phyloP scores from a whole-genome alignment of 2,797 vertebrate species.

The Cossypha caffra region DNA sequence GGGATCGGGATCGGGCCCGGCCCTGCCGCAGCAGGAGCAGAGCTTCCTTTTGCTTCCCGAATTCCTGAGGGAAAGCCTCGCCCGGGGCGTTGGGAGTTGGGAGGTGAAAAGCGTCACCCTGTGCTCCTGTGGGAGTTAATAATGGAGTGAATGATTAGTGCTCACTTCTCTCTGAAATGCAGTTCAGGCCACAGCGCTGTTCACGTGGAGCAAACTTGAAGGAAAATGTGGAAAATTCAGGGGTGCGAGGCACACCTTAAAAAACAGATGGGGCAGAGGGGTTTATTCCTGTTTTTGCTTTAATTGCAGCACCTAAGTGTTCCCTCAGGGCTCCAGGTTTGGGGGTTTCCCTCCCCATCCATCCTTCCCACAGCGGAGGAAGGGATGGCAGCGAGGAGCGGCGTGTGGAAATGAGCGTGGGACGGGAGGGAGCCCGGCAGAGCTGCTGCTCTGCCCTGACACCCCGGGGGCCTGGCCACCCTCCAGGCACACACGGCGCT shows the following conservation, averaged over 20 bases:
- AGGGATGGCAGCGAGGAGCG: background rate
- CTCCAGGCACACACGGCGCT: rapidly evolving
- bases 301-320: background rate
- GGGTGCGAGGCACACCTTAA: background rate
- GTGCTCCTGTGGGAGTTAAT: background rate
- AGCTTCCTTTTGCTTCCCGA: too few species aligned
- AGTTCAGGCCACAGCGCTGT: background rate
- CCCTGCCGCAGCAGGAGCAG: too few species aligned
- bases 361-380: background rate
- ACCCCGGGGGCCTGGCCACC: background rate
- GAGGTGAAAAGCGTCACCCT: background rate
- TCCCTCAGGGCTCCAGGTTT: rapidly evolving
- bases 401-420: background rate
- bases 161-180: rapidly evolving
- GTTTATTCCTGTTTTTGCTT: background rate
- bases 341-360: background rate
- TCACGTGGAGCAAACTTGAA: background rate
- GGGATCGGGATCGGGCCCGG: background rate
- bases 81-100: rapidly evolving
- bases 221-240: background rate
- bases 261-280: background rate
- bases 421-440: background rate
- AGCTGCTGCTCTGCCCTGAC: background rate
- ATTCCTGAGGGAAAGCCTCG: rapidly evolving
- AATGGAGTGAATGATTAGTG: background rate